Conservation (phyloP, 2,888 invertebrate genomes). For the Atethmia centrago region DNA sequence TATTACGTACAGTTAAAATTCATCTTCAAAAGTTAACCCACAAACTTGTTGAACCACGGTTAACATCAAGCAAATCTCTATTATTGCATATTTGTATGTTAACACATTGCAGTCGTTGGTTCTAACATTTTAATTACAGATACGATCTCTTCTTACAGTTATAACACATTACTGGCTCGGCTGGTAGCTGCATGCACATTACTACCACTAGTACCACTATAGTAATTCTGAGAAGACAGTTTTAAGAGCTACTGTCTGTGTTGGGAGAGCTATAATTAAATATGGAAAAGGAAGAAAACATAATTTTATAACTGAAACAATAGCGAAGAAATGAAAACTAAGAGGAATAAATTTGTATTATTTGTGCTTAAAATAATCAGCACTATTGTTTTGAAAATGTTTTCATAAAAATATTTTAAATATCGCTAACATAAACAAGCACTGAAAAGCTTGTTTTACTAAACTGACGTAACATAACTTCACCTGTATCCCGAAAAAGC, state of each 20-base stretch:
- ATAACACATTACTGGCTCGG: constrained; percentile 49
- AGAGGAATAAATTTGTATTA: background rate
- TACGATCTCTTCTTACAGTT: constrained; percentile 64
- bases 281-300: background rate
- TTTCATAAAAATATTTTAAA: background rate
- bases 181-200: constrained; percentile 37
- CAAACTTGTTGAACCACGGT: constrained; percentile 25
- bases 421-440: background rate
- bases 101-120: constrained; percentile 45
- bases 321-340: background rate
- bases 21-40: constrained; percentile 21
- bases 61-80: constrained; percentile 28
- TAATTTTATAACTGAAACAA: constrained; percentile 5
- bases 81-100: constrained; percentile 49
- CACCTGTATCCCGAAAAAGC: constrained; percentile 65
- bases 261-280: constrained; percentile 4
- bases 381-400: constrained; percentile 1
- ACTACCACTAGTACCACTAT: background rate
- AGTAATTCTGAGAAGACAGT: constrained; percentile 35
- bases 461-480: constrained; percentile 25
- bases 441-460: background rate
- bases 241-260: constrained; percentile 23
- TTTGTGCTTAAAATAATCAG: background rate
- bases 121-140: constrained; percentile 63
- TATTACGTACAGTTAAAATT: constrained; percentile 11